These are phyloP conservation scores for Dermochelys coriacea DNA, from an alignment of 2,797 vertebrate genomes.

Conservation along the genomic window DNA sequence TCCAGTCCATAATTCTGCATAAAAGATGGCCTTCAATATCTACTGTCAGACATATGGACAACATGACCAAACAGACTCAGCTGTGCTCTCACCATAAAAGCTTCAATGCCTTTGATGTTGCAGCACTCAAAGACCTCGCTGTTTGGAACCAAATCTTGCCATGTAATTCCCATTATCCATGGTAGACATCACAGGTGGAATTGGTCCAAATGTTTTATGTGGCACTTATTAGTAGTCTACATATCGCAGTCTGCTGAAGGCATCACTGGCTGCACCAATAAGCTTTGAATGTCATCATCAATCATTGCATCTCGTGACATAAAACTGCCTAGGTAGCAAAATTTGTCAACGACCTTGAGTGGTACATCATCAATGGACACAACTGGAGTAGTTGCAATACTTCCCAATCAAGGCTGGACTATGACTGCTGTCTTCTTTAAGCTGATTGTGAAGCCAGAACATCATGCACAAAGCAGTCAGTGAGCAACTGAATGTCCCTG, in stretches of 20 bases:
- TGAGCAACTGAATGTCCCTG: no score
- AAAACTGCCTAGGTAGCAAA: not conserved
- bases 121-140: not conserved
- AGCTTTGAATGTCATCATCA: not conserved
- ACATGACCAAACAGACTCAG: not conserved
- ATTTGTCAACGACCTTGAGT: not conserved
- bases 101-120: not conserved
- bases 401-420: not conserved
- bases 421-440: not conserved
- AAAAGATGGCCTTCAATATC: not conserved
- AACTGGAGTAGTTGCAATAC: not conserved
- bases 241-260: not conserved
- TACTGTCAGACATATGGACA: not conserved
- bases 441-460: not conserved
- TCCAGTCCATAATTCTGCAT: not conserved
- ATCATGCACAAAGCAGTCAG: not conserved
- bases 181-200: not conserved
- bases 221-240: not conserved
- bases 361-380: not conserved
- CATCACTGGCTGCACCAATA: not conserved
- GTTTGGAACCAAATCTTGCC: not conserved
- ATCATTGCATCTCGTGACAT: not conserved
- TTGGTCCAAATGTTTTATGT: not conserved
- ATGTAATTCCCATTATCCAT: not conserved
- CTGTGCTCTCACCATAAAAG: not conserved